Conservation (phyloP, 2,113 vertebrate genomes). For the Verasper variegatus region DNA sequence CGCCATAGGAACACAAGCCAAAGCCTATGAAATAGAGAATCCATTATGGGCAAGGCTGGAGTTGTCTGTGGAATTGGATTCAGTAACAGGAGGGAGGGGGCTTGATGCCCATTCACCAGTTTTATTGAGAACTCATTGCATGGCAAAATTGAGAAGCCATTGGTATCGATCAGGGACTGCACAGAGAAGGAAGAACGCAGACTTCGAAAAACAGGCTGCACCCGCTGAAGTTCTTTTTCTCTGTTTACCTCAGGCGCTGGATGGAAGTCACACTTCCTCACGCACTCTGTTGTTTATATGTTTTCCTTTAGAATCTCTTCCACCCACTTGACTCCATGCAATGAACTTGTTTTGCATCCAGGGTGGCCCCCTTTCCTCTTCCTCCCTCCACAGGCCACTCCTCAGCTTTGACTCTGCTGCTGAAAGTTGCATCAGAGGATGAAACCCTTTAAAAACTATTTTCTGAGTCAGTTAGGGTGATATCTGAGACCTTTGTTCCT, state of each 20-base stretch:
- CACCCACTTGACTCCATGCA: constrained; percentile 1
- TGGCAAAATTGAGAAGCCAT: constrained; percentile 76
- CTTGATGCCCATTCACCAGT: constrained; percentile 56
- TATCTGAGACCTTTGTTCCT: neutral
- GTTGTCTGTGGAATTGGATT: constrained; percentile 79
- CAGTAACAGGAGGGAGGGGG: constrained; percentile 41
- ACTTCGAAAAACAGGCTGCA: neutral
- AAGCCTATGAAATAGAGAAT: constrained; percentile 78
- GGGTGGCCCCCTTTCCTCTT: neutral
- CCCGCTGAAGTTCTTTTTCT: constrained; percentile 42
- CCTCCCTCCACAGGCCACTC: too few species aligned
- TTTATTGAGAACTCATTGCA: constrained; percentile 77
- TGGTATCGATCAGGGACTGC: constrained; percentile 72
- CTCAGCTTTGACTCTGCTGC: too few species aligned
- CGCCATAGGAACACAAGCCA: constrained; percentile 72
- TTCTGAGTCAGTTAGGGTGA: constrained; percentile 7
- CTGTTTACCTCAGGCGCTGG: neutral
- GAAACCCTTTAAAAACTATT: neutral
- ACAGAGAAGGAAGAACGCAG: constrained; percentile 7
- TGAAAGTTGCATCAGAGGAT: neutral
- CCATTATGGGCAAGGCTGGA: constrained; percentile 73
- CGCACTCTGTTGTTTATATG: neutral
- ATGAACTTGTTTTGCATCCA: constrained; percentile 1
- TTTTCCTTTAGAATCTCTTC: constrained; percentile 7
- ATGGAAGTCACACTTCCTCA: constrained; percentile 27